Evolutionary conservation across 2,113 vertebrate species (phyloP), one percentile per base, ranked within the genome.

Genomic region (Chlamydotis undulata): DNA sequence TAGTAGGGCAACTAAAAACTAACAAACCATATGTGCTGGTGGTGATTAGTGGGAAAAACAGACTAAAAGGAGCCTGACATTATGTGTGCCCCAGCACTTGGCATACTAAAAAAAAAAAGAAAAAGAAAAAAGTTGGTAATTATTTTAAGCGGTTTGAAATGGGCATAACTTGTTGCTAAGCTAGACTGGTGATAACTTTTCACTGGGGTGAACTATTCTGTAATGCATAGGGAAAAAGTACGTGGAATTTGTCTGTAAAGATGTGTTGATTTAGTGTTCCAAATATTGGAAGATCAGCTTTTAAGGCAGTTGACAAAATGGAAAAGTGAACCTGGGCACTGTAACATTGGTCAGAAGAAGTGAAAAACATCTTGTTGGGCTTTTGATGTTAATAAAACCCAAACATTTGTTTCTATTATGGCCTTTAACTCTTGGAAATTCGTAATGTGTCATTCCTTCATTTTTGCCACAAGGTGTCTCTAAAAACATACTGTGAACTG

Each of bases 391-490:
- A 49, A 17, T 47, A 7, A 77, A 71, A 52, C 3, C 0, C 11
- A 26, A 57, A 43, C 7, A 0, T 18, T 81, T 61, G 18, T 89
- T 69, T 71, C 6, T 9, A 2, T 16, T 79, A 71, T n/a, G 33
- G 14, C 35, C 9, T 11, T 39, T 31, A 19, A 56, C 50, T 65
- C 7, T 33, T 73, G n/a, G 69, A 50, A 2, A 4, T 73, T 73
- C 77, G 70, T 47, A n/a, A 2, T 65, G 25, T 47, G 47, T 47
- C 18, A 2, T 83, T 71, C 18, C 47, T 39, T 28, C 29, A 8
- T 39, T 56, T 94, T 91, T 91, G 82, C 93, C 96, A 90, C 67
- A 0, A 4, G 93, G 55, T 94, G 94, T 82, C 93, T 74, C 45
- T 94, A 63, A 70, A 85, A 88, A 65, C 31, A 31, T 64, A 24